Percentiles rank a stretch among this genome's conserved stretches.
phyloP scores from a whole-genome alignment of 2,888 invertebrate genomes.

The Deroplatys truncata region DNA sequence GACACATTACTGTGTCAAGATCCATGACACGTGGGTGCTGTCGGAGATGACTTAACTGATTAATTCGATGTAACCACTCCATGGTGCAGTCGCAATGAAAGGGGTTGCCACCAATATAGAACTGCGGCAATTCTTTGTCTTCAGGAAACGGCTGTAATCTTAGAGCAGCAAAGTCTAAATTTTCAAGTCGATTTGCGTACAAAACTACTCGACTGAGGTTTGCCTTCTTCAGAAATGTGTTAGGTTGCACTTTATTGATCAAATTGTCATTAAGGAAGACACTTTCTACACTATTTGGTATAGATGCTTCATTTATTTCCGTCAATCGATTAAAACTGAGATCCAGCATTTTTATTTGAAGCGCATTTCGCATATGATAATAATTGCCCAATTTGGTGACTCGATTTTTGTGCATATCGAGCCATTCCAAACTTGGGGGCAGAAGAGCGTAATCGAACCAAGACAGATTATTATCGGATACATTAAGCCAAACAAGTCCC shows the following conservation, averaged over 20 bases:
- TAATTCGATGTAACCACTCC: conserved; percentile 80
- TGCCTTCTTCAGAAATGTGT: conserved; percentile 64
- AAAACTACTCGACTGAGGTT: conserved; percentile 72
- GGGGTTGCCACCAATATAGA: conserved; percentile 78
- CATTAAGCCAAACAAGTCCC: conserved; percentile 74
- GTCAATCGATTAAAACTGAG: conserved; percentile 68
- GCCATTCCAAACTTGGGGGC: conserved; percentile 70
- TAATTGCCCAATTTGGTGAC: conserved; percentile 71
- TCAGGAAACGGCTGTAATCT: conserved; percentile 61
- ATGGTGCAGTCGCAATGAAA: conserved; percentile 82
- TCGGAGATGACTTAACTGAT: conserved; percentile 62
- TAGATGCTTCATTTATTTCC: conserved; percentile 62
- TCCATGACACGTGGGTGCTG: conserved; percentile 78
- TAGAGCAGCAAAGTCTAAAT: conserved; percentile 67
- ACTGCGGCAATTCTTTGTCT: conserved; percentile 68
- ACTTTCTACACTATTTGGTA: conserved; percentile 70
- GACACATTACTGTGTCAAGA: conserved; percentile 72
- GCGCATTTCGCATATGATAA: conserved; percentile 59
- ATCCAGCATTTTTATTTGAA: conserved; percentile 71
- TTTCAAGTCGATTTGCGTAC: conserved; percentile 68
- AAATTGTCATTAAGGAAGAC: conserved; percentile 70
- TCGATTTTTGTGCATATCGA: conserved; percentile 77
- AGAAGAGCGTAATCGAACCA: conserved; percentile 80
- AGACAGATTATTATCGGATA: conserved; percentile 71
- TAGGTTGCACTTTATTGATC: conserved; percentile 64